phyloP scores from a whole-genome alignment of 2,113 vertebrate genomes.

The Gopherus flavomarginatus region DNA sequence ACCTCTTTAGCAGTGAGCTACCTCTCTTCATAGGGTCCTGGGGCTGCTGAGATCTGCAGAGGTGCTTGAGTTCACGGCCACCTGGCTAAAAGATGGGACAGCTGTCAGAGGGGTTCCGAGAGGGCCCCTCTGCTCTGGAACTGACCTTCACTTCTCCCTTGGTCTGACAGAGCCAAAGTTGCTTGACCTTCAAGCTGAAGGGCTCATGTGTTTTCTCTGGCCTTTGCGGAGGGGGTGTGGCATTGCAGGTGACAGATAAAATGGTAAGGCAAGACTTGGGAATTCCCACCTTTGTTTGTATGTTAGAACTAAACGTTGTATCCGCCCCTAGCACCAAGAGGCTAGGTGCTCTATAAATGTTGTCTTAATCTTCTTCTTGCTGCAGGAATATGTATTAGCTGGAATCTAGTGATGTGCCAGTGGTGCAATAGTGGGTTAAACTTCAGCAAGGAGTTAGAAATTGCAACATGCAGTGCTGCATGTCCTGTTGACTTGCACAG shows the following conservation, averaged over 20 bases:
- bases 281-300: background rate
- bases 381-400: background rate
- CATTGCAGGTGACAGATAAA: background rate
- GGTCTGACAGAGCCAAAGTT: background rate
- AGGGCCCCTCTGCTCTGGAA: background rate
- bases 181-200: background rate
- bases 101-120: background rate
- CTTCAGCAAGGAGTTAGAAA: background rate
- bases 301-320: background rate
- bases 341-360: background rate
- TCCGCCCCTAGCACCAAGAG: background rate
- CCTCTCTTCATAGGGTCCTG: background rate
- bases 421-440: background rate
- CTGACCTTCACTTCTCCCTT: background rate
- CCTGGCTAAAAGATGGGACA: background rate
- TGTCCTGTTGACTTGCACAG: fast-evolving
- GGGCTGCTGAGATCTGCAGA: background rate
- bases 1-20: background rate
- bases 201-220: background rate
- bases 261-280: background rate
- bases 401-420: background rate
- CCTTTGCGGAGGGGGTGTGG: background rate
- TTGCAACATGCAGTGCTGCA: background rate
- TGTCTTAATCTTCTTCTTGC: background rate
- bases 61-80: background rate